Evolutionary conservation across 2,113 vertebrate species (phyloP).

Genomic region (Saimiri boliviensis): DNA sequence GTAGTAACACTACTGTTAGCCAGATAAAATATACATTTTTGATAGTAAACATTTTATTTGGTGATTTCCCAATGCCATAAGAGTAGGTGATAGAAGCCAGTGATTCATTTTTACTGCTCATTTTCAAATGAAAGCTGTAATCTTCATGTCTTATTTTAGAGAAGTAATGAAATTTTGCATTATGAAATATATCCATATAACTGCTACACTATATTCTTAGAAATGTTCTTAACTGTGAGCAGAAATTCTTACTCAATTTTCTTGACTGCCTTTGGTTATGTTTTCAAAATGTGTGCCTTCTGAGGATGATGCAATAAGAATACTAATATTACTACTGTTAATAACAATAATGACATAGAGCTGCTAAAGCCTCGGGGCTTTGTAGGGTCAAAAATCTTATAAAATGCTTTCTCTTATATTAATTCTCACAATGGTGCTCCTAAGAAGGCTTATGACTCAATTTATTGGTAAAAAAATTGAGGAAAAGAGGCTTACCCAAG

Average conservation of each 20-base stretch:
- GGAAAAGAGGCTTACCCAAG: neutral
- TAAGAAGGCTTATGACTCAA: neutral
- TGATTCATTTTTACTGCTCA: neutral
- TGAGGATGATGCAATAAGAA: neutral
- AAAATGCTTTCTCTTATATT: neutral
- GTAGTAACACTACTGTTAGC: neutral
- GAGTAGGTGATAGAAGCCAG: neutral
- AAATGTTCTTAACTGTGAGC: neutral
- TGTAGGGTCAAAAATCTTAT: neutral
- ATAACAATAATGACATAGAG: neutral
- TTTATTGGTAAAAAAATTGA: neutral
- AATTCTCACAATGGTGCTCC: neutral
- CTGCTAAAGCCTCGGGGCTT: neutral
- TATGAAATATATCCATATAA: neutral
- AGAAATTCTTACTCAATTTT: neutral
- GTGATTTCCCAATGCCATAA: constrained; percentile 22
- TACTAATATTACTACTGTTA: neutral
- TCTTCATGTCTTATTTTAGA: constrained; percentile 10
- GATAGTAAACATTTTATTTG: constrained; percentile 35
- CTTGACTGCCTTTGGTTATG: neutral
- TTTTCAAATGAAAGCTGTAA: constrained; percentile 40
- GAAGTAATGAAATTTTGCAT: neutral
- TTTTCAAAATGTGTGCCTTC: neutral
- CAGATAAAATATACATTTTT: constrained; percentile 2
- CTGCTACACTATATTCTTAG: neutral